Conservation (phyloP, 2,888 invertebrate genomes). For the Calliphora vomitoria region DNA sequence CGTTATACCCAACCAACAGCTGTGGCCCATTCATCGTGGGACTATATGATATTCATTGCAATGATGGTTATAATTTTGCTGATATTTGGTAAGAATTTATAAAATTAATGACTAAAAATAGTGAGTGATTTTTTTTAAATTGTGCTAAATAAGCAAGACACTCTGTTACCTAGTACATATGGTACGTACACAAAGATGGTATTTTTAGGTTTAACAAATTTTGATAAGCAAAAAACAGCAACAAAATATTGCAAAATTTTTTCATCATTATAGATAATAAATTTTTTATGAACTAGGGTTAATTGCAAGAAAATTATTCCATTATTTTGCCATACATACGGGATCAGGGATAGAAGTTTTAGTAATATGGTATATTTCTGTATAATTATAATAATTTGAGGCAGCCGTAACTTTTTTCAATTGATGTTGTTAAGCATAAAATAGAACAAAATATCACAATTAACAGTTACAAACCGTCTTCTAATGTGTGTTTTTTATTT, state of each 20-base stretch:
- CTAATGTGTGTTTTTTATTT: too few species aligned
- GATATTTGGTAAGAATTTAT: conserved; percentile 83
- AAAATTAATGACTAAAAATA: neutral
- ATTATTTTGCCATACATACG: neutral
- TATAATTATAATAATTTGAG: too few species aligned
- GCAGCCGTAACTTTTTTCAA: too few species aligned
- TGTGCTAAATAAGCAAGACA: too few species aligned
- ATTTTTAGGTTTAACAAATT: neutral
- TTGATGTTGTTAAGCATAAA: too few species aligned
- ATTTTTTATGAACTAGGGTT: neutral
- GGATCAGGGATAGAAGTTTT: neutral
- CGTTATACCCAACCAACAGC: conserved; percentile 76
- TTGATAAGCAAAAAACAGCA: neutral
- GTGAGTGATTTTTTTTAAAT: too few species aligned
- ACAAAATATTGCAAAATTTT: neutral
- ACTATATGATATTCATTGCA: conserved; percentile 82
- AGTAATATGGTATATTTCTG: neutral
- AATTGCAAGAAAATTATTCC: neutral
- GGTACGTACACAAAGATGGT: neutral
- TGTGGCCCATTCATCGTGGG: conserved; percentile 78
- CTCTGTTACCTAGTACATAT: neutral
- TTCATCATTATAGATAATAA: neutral
- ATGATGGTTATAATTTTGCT: conserved; percentile 83
- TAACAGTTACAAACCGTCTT: too few species aligned
- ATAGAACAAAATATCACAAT: too few species aligned